Conservation (phyloP, 2,797 vertebrate species). For the Tauraco hartlaubi region DNA sequence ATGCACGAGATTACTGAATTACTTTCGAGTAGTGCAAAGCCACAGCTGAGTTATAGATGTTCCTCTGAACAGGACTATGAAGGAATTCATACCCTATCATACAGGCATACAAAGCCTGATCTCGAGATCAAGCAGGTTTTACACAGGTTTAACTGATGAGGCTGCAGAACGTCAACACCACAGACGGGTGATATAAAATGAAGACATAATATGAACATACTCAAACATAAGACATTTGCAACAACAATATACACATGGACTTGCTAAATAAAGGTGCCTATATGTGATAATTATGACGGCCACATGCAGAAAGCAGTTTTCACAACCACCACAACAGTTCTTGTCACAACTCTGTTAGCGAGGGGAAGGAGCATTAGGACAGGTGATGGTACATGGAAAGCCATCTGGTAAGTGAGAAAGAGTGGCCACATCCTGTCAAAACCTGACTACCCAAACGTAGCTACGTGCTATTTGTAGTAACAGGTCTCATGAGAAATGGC, state of each 20-base stretch:
- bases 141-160: background rate
- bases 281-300: background rate
- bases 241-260: background rate
- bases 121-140: background rate
- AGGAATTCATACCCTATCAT: background rate
- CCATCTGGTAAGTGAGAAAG: conserved; percentile 3
- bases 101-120: background rate
- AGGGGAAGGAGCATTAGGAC: background rate
- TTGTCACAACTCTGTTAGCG: conserved; percentile 18
- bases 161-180: background rate
- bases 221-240: background rate
- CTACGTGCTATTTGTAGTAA: background rate
- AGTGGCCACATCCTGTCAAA: background rate
- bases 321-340: background rate
- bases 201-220: background rate
- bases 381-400: conserved; percentile 9
- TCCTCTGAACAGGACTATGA: background rate
- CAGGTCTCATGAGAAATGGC: background rate
- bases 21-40: background rate
- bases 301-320: background rate
- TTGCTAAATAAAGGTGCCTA: background rate
- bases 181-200: background rate
- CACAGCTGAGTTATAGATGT: background rate
- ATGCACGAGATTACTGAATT: background rate
- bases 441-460: background rate